Conservation (phyloP, 1,140 invertebrate species). For the Harpegnathos saltator region DNA sequence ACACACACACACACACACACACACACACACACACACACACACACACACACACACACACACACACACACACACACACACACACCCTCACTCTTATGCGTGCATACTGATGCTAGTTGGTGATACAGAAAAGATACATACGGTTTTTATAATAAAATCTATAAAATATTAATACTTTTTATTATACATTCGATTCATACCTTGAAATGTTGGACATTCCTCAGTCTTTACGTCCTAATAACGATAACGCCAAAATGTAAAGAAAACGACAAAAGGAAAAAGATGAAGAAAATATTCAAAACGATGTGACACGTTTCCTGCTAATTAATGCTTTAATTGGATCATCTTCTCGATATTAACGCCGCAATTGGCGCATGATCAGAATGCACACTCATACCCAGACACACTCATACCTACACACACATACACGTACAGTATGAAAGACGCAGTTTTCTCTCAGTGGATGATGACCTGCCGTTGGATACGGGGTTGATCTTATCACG, state of each 20-base stretch:
- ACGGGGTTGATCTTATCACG: background rate
- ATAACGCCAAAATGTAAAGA: background rate
- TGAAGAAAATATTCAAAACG: background rate
- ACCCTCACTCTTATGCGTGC: background rate
- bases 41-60: conserved; percentile 20
- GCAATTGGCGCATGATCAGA: conserved; percentile 3
- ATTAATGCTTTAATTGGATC: background rate
- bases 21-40: no score
- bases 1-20: conserved; percentile 24
- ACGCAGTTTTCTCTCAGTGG: conserved; percentile 5
- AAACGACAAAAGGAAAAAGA: background rate
- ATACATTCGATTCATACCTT: background rate
- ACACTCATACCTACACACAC: background rate
- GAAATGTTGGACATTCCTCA: background rate
- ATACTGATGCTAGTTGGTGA: conserved; percentile 2
- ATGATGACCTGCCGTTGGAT: background rate
- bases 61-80: conserved; percentile 11
- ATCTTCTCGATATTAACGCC: background rate
- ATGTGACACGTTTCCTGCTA: background rate
- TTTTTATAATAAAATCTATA: background rate
- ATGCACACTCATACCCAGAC: conserved; percentile 26
- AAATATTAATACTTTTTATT: background rate
- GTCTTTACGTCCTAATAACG: background rate
- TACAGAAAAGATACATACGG: background rate
- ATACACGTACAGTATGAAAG: conserved; percentile 27